Conservation (phyloP, 1,140 invertebrate genomes). For the Asobara japonica region DNA sequence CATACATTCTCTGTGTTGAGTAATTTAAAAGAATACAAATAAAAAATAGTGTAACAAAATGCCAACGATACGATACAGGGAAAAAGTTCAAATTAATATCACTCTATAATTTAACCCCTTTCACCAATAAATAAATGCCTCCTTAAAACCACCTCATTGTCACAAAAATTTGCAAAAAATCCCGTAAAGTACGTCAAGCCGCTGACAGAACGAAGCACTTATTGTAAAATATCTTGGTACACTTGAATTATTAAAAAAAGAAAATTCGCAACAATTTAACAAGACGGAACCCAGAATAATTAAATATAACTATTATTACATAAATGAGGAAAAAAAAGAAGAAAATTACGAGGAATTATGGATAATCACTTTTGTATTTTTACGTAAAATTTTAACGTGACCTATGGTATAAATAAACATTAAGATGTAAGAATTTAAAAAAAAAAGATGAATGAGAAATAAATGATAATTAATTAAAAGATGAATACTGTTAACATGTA, state of each 20-base stretch:
- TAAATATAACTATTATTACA: constrained; percentile 41
- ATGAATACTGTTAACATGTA: constrained; percentile 43
- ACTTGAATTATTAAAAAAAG: constrained; percentile 26
- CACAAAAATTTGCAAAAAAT: neutral
- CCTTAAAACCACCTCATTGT: neutral
- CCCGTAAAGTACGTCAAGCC: neutral
- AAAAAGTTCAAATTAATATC: constrained; percentile 1
- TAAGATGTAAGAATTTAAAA: constrained; percentile 14
- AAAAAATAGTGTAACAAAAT: neutral
- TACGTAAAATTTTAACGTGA: constrained; percentile 42
- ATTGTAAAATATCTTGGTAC: constrained; percentile 26
- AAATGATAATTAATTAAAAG: constrained; percentile 11
- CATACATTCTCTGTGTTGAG: neutral
- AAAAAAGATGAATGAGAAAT: constrained; percentile 28
- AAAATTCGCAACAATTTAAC: constrained; percentile 31
- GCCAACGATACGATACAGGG: constrained; percentile 8
- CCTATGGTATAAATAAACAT: constrained; percentile 35
- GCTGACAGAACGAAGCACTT: neutral
- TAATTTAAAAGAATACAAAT: neutral
- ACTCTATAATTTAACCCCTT: neutral
- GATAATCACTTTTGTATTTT: constrained; percentile 54
- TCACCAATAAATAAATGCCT: neutral
- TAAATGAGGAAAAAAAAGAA: constrained; percentile 30
- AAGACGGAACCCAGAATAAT: neutral
- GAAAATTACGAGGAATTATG: constrained; percentile 39